phyloP scores from a whole-genome alignment of 2,888 invertebrate genomes.

The Dioctria linearis region DNA sequence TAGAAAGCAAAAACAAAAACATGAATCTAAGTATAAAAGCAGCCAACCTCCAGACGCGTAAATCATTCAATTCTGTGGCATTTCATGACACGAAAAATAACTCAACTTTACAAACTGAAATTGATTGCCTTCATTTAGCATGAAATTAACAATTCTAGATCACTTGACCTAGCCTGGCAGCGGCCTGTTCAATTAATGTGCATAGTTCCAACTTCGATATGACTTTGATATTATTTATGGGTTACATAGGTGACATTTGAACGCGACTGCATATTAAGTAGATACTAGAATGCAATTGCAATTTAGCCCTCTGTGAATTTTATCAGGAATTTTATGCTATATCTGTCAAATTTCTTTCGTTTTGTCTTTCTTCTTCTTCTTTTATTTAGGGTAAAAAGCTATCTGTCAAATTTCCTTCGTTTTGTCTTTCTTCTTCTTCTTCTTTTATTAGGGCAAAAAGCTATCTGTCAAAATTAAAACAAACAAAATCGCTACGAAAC shows the following conservation, averaged over 20 bases:
- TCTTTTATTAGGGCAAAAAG: too few relatives aligned
- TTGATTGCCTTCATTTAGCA: slow-evolving; percentile 53
- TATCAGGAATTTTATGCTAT: too few relatives aligned
- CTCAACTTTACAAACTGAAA: slow-evolving; percentile 43
- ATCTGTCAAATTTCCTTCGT: too few relatives aligned
- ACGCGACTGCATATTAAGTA: not conserved
- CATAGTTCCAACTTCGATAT: not conserved
- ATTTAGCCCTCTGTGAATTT: too few relatives aligned
- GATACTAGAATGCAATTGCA: not conserved
- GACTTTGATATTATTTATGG: slow-evolving; percentile 47
- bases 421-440: too few relatives aligned
- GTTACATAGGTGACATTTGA: slow-evolving; percentile 45
- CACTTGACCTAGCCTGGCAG: slow-evolving; percentile 50
- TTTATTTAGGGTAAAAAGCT: too few relatives aligned
- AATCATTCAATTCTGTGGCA: slow-evolving; percentile 50
- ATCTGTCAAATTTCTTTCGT: too few relatives aligned
- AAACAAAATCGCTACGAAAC: too few relatives aligned
- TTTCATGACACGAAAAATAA: slow-evolving; percentile 48
- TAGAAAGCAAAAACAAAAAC: not conserved
- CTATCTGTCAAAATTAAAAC: too few relatives aligned
- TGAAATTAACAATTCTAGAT: slow-evolving; percentile 53
- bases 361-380: too few relatives aligned
- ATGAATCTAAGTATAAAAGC: not conserved
- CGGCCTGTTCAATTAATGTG: slow-evolving; percentile 42
- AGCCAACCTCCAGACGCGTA: slow-evolving; percentile 45